Percentiles rank a stretch among this genome's conserved stretches.
phyloP scores from a whole-genome alignment of 1,140 invertebrate species.

The Galleria mellonella region DNA sequence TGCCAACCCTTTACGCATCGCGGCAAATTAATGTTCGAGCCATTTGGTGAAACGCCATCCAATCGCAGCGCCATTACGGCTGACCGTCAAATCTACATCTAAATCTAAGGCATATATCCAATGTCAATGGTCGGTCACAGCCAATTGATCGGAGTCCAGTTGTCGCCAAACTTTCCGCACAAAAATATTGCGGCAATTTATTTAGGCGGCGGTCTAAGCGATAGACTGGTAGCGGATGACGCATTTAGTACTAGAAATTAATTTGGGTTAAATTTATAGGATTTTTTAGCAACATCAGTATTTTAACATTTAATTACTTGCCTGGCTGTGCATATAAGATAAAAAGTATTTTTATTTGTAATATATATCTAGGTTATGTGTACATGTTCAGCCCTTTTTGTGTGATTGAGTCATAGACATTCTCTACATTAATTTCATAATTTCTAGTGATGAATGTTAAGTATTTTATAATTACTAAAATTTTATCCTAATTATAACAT shows the following conservation, averaged over 20 bases:
- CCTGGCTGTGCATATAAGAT: neutral
- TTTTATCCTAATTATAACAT: too few relatives aligned
- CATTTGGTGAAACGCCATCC: neutral
- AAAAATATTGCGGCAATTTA: conserved; percentile 50
- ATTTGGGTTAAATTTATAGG: neutral
- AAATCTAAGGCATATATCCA: conserved; percentile 10
- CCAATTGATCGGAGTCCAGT: conserved; percentile 29
- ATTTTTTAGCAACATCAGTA: neutral
- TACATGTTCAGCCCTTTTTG: too few relatives aligned
- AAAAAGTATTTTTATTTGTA: neutral
- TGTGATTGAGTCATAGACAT: too few relatives aligned
- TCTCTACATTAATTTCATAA: too few relatives aligned
- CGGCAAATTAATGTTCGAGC: neutral
- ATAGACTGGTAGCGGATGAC: neutral
- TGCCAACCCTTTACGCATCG: neutral
- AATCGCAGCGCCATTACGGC: conserved; percentile 4
- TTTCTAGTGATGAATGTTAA: too few relatives aligned
- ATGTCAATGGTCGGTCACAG: conserved; percentile 13
- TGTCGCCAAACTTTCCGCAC: conserved; percentile 17
- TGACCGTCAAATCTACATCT: conserved; percentile 12
- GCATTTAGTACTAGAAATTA: too few relatives aligned
- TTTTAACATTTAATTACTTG: neutral
- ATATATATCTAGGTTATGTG: neutral
- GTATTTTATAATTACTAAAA: neutral
- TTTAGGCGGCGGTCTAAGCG: conserved; percentile 18